Conservation (phyloP, 2,113 vertebrate genomes). For the Corydoras sp. region DNA sequence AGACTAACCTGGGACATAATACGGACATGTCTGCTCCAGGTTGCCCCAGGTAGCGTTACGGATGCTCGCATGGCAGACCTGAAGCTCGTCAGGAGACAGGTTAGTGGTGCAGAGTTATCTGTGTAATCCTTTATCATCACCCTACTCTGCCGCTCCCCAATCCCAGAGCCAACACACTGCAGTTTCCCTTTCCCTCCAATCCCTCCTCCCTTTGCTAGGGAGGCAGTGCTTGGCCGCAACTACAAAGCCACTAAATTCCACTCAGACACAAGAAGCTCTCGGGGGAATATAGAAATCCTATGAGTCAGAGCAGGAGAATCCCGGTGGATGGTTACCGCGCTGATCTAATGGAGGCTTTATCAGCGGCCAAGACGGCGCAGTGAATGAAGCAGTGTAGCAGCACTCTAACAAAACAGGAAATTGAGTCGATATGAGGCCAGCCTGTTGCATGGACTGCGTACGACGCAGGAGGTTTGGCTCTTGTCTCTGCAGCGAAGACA, state of each 20-base stretch:
- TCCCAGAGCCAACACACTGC: constrained; percentile 29
- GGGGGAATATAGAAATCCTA: constrained; percentile 75
- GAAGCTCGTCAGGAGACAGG: too few species aligned
- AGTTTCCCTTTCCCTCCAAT: not conserved
- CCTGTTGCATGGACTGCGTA: constrained; percentile 34
- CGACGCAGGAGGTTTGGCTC: constrained; percentile 38
- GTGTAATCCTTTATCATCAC: constrained; percentile 31
- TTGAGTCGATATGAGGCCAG: constrained; percentile 58
- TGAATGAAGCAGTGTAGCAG: constrained; percentile 54
- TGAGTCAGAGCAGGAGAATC: constrained; percentile 78
- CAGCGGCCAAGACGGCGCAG: constrained; percentile 49
- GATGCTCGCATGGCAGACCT: constrained; percentile 2
- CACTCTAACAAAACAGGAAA: constrained; percentile 69
- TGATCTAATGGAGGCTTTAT: constrained; percentile 68
- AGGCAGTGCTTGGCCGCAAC: constrained; percentile 54
- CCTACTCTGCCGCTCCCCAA: constrained; percentile 7
- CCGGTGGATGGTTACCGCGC: constrained; percentile 63
- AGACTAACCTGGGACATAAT: not conserved
- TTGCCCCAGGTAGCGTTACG: constrained; percentile 11
- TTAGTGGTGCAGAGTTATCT: constrained; percentile 11
- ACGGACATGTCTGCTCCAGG: not conserved
- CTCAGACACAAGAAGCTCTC: constrained; percentile 70
- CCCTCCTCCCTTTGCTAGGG: constrained; percentile 10
- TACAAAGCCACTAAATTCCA: constrained; percentile 73
- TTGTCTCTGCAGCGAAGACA: constrained; percentile 23